A percentile compares a stretch with the other conserved stretches of the same genome.
These are phyloP conservation scores for Stictonetta naevosa DNA, from an alignment of 2,113 vertebrate genomes.

Conservation along the genomic window DNA sequence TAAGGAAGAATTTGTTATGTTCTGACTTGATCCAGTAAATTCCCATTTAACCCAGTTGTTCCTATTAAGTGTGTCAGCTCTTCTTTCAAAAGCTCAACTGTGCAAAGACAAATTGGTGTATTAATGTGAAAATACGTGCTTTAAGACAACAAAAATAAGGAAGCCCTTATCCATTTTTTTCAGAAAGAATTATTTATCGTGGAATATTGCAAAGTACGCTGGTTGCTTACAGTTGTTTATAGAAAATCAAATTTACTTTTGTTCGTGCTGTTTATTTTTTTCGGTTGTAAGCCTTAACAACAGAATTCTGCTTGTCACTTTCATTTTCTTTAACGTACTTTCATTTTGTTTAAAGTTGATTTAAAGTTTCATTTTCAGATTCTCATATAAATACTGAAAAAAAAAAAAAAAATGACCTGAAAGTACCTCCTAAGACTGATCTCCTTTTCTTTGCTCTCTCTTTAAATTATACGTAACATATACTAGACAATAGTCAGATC, in stretches of 20 bases:
- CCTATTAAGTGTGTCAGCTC: constrained; percentile 47
- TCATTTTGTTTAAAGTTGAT: constrained; percentile 10
- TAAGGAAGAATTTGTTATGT: constrained; percentile 56
- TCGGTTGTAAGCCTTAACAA: not conserved
- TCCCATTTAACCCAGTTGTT: constrained; percentile 67
- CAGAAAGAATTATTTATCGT: not conserved
- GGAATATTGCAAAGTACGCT: not conserved
- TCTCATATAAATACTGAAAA: not conserved
- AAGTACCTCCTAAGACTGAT: not conserved
- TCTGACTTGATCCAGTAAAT: constrained; percentile 62
- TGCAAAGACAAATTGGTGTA: constrained; percentile 10
- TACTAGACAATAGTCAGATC: not conserved
- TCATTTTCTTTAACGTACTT: not conserved
- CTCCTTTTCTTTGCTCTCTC: not conserved
- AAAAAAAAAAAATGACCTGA: not conserved
- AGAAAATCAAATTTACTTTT: not conserved
- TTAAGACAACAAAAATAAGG: constrained; percentile 9
- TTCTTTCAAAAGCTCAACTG: constrained; percentile 35
- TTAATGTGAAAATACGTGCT: not conserved
- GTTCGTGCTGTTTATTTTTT: not conserved
- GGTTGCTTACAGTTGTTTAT: not conserved
- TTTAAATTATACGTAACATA: not conserved
- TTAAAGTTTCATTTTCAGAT: constrained; percentile 17
- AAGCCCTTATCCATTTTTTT: not conserved
- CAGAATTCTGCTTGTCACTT: not conserved